Evolutionary conservation across 1,140 invertebrate genomes (phyloP).

Genomic region (Ips typographus): DNA sequence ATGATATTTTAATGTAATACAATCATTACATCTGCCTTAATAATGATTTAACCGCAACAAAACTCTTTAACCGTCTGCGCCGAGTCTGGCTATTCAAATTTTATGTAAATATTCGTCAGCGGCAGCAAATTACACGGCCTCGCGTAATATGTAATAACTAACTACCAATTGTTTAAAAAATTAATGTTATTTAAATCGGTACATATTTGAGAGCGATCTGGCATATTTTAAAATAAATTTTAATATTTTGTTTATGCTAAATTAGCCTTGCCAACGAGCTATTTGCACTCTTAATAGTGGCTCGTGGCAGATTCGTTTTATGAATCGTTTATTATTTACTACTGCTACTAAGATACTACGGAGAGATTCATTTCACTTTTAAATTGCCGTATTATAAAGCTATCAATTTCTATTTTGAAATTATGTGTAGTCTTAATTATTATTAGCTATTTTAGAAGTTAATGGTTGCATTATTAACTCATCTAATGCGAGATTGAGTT

Average conservation of each 20-base stretch:
- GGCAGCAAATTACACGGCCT: constrained; percentile 28
- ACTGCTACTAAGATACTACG: neutral
- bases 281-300: constrained; percentile 32
- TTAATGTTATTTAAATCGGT: constrained; percentile 37
- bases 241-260: constrained; percentile 39
- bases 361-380: constrained; percentile 16
- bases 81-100: constrained; percentile 34
- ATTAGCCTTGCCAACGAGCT: constrained; percentile 32
- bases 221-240: constrained; percentile 39
- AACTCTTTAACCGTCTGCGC: constrained; percentile 26
- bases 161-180: constrained; percentile 37
- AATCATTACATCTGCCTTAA: constrained; percentile 17
- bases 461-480: too few relatives aligned
- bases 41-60: constrained; percentile 24
- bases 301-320: constrained; percentile 25
- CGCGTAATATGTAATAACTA: constrained; percentile 35
- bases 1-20: constrained; percentile 16
- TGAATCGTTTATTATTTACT: constrained; percentile 8
- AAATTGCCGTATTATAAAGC: constrained; percentile 2
- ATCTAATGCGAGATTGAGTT: too few relatives aligned
- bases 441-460: too few relatives aligned
- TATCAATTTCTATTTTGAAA: too few relatives aligned
- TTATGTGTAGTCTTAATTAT: too few relatives aligned
- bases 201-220: constrained; percentile 34
- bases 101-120: constrained; percentile 28